Evolutionary conservation across 2,113 vertebrate species (phyloP).

Genomic region (Egretta garzetta): DNA sequence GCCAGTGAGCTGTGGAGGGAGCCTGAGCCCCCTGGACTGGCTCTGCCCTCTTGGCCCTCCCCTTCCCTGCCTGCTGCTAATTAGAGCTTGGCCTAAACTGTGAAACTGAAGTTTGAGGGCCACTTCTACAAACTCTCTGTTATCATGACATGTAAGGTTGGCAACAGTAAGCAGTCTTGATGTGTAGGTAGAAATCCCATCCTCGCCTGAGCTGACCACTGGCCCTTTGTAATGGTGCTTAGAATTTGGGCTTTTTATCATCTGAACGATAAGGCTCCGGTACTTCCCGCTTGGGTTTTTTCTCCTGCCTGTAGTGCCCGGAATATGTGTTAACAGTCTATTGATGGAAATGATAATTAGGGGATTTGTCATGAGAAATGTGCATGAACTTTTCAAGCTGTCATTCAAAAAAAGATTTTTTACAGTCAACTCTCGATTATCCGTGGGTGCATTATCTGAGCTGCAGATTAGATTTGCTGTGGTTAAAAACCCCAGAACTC

Average conservation of each 20-base stretch:
- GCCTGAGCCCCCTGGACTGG: accelerated
- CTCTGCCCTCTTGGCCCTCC: not conserved
- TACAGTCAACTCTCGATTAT: slow-evolving; percentile 39
- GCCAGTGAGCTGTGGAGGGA: not conserved
- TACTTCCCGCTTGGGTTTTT: slow-evolving; percentile 26
- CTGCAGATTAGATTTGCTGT: slow-evolving; percentile 16
- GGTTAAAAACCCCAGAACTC: not conserved
- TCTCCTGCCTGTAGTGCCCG: not conserved
- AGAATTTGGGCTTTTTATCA: slow-evolving; percentile 7
- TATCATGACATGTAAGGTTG: not conserved
- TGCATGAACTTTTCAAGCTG: slow-evolving; percentile 57
- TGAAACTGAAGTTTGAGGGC: not conserved
- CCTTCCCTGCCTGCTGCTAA: not conserved
- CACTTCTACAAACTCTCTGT: not conserved
- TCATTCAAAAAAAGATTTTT: slow-evolving; percentile 50
- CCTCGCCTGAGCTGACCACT: not conserved
- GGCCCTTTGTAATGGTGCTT: not conserved
- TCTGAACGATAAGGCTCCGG: not conserved
- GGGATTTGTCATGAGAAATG: slow-evolving; percentile 52
- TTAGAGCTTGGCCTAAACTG: not conserved
- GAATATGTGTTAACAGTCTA: slow-evolving; percentile 25
- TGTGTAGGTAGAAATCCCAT: not conserved
- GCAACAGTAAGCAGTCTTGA: not conserved
- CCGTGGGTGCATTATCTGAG: slow-evolving; percentile 47
- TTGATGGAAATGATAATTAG: slow-evolving; percentile 65